Base-by-base conservation (phyloP, 2,888 invertebrate species). In the Blastobasis adustella region DNA sequence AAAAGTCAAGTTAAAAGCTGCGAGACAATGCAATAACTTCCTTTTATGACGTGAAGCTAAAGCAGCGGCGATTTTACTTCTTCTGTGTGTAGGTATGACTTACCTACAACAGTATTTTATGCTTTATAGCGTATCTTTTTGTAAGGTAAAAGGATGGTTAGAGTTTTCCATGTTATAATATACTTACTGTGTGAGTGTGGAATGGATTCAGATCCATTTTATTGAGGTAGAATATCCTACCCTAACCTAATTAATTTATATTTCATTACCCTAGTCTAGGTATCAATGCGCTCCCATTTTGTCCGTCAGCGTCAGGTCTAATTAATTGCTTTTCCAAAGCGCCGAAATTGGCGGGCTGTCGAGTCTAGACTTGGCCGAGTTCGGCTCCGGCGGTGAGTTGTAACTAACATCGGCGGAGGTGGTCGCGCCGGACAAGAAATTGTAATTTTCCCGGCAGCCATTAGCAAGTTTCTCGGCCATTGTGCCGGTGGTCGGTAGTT, bases 401-500 rank as follows among this genome's bases (percentile, higher is more conserved):
- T 23, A 23, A 23, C 23, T 23, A 23, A 23, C 23, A 23, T 23
- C 23, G 23, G 23, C 23, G 54, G 57, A 65, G 58, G 59, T 69
- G 65, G 54, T 63, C 61, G 62, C 66, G 66, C 67, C 63, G 63
- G 67, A 64, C 66, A 75, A 76, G 73, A 76, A 78, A 79, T 73
- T 77, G 76, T 81, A 80, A 82, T 82, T 82, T 79, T 71, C 79
- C 68, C 63, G 60, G 65, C 68, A 66, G 65, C 77, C 80, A 81
- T 85, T 83, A 83, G 75, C 73, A 67, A 71, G 73, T 75, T 81
- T 76, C 70, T 76, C 68, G 73, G 65, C 69, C 66, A 72, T 81
- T 82, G 78, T 69, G 61, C 66, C n/a, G 56, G 61, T 60, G 64
- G 64, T 67, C 62, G 65, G 69, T 76, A 73, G 76, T 76, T 81